These are phyloP conservation scores for Manis javanica DNA, from an alignment of 2,797 vertebrate species.

Conservation along the genomic window DNA sequence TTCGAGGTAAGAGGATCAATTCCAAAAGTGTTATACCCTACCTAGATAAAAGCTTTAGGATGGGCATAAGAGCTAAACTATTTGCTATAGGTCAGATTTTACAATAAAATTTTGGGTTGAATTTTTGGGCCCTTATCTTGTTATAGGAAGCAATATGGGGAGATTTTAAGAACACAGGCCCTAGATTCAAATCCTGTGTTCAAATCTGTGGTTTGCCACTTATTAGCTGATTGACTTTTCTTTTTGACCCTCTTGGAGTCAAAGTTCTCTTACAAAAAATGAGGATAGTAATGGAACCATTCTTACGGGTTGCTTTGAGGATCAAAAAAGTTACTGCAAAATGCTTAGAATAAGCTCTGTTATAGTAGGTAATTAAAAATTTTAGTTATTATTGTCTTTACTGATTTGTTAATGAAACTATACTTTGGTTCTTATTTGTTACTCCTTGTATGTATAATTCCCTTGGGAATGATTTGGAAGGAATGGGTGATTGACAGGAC, in stretches of 20 bases:
- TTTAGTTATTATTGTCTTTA: neutral
- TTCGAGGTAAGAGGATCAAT: neutral
- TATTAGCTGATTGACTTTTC: neutral
- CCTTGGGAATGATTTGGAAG: neutral
- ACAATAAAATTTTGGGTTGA: neutral
- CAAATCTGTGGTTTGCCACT: neutral
- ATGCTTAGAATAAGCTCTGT: neutral
- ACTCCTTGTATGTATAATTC: neutral
- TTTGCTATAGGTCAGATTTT: neutral
- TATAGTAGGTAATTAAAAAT: neutral
- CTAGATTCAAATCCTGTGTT: neutral
- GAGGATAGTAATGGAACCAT: neutral
- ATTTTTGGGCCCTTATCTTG: neutral
- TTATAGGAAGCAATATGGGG: neutral
- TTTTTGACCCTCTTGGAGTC: neutral
- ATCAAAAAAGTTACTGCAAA: neutral
- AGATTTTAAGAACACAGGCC: neutral
- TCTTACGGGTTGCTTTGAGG: neutral
- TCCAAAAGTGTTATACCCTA: neutral
- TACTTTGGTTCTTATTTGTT: neutral
- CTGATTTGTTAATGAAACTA: neutral
- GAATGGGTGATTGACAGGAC: neutral
- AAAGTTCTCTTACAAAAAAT: conserved; percentile 13
- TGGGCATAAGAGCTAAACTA: neutral
- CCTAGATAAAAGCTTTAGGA: neutral